phyloP scores from a whole-genome alignment of 2,113 vertebrate genomes.

The Thinocorus orbignyianus region DNA sequence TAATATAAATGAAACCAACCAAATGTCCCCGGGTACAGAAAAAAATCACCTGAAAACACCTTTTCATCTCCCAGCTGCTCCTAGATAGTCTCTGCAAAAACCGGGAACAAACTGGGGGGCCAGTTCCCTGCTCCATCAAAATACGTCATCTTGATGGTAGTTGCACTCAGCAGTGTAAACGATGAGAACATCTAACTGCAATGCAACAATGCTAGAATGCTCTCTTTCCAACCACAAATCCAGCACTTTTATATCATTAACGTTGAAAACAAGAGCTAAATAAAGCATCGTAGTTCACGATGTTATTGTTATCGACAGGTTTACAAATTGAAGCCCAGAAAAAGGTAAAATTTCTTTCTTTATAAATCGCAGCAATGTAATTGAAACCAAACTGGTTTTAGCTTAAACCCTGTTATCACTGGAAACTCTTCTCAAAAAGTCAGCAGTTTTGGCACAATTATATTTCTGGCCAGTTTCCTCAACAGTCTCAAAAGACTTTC shows the following conservation, averaged over 20 bases:
- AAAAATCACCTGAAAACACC: neutral
- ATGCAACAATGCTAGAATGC: neutral
- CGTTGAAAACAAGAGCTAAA: neutral
- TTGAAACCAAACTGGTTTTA: conserved; percentile 32
- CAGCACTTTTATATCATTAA: neutral
- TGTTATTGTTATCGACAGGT: neutral
- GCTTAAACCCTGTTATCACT: conserved; percentile 57
- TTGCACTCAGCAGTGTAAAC: neutral
- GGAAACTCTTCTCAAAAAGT: conserved; percentile 59
- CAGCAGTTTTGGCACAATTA: conserved; percentile 50
- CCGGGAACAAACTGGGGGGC: neutral
- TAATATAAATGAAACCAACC: neutral
- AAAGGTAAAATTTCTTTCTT: neutral
- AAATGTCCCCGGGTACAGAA: neutral
- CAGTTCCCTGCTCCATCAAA: neutral
- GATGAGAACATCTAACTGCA: neutral
- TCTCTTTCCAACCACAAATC: neutral
- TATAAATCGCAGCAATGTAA: conserved; percentile 23
- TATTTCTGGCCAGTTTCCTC: conserved; percentile 66
- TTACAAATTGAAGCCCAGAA: conserved; percentile 26
- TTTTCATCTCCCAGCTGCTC: neutral
- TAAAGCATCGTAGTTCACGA: neutral
- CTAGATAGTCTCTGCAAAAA: neutral
- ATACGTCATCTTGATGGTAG: fast-evolving
- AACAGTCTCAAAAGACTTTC: conserved; percentile 47